phyloP scores from a whole-genome alignment of 2,888 invertebrate species.

The Epinotia brunnichana region DNA sequence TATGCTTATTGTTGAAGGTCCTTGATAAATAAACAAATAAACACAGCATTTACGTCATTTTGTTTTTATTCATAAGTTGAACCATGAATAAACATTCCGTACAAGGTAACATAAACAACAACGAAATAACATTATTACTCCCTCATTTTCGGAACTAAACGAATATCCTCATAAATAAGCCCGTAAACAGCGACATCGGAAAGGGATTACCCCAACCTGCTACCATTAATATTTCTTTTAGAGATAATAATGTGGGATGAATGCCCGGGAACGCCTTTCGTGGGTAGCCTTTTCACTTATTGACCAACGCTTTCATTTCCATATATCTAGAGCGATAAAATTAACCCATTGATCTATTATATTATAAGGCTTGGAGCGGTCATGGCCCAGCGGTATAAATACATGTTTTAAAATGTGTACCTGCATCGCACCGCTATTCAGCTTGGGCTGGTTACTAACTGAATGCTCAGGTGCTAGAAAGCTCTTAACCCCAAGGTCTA shows the following conservation, averaged over 20 bases:
- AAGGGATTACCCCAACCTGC: slow-evolving; percentile 37
- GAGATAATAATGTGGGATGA: slow-evolving; percentile 23
- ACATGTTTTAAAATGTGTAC: too few relatives aligned
- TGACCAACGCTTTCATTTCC: slow-evolving; percentile 32
- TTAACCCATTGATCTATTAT: slow-evolving; percentile 25
- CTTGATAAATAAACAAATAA: too few relatives aligned
- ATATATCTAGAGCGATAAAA: slow-evolving; percentile 20
- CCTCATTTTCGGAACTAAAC: background rate
- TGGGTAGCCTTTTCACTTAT: slow-evolving; percentile 37
- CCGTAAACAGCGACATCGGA: slow-evolving; percentile 29
- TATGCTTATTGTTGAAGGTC: too few relatives aligned
- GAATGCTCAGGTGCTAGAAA: too few relatives aligned
- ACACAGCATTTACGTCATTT: background rate
- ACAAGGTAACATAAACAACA: background rate
- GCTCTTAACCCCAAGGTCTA: too few relatives aligned
- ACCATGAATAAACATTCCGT: background rate
- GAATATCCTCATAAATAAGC: slow-evolving; percentile 14
- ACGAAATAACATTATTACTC: slow-evolving; percentile 4
- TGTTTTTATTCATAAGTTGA: background rate
- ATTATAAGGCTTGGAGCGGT: background rate
- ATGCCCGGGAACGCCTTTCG: slow-evolving; percentile 15
- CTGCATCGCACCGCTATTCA: background rate
- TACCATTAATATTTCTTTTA: slow-evolving; percentile 38
- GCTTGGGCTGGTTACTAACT: too few relatives aligned
- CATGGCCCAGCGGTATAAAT: too few relatives aligned